Percentiles rank a stretch among this genome's conserved stretches.
phyloP scores from a whole-genome alignment of 2,888 invertebrate species.

The Cataglyphis livida region DNA sequence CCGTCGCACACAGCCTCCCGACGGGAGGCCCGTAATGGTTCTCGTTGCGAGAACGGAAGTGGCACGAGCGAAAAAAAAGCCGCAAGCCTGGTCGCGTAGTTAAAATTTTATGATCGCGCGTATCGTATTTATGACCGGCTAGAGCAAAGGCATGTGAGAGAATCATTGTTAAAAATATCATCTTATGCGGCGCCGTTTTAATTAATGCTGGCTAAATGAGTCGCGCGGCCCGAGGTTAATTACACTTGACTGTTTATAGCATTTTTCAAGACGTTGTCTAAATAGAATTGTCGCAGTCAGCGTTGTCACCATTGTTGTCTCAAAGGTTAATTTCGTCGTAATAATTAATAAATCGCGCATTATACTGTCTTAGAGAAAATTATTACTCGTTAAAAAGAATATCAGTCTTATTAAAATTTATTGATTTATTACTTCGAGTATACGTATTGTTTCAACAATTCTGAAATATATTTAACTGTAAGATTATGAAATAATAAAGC shows the following conservation, averaged over 20 bases:
- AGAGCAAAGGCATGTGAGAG: constrained; percentile 29
- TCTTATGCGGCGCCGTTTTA: constrained; percentile 34
- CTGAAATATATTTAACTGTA: background rate
- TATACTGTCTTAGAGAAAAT: background rate
- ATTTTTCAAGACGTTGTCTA: background rate
- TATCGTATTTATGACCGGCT: constrained; percentile 46
- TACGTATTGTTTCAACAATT: background rate
- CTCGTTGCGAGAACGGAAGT: constrained; percentile 56
- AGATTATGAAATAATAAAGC: background rate
- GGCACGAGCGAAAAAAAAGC: constrained; percentile 29
- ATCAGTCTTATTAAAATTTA: background rate
- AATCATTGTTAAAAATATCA: constrained; percentile 47
- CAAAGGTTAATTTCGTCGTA: constrained; percentile 11
- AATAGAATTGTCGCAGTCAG: background rate
- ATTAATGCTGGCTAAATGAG: constrained; percentile 36
- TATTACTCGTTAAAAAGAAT: constrained; percentile 11
- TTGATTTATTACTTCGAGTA: constrained; percentile 18
- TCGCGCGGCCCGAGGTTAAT: constrained; percentile 38
- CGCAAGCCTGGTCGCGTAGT: constrained; percentile 38
- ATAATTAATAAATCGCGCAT: background rate
- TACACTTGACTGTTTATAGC: constrained; percentile 1
- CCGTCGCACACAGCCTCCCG: constrained; percentile 53
- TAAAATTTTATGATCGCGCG: constrained; percentile 52
- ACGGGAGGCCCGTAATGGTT: constrained; percentile 49
- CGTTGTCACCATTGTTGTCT: background rate